These are phyloP conservation scores for Tromatobia lineatoria DNA, from an alignment of 2,888 invertebrate species.

Conservation along the genomic window DNA sequence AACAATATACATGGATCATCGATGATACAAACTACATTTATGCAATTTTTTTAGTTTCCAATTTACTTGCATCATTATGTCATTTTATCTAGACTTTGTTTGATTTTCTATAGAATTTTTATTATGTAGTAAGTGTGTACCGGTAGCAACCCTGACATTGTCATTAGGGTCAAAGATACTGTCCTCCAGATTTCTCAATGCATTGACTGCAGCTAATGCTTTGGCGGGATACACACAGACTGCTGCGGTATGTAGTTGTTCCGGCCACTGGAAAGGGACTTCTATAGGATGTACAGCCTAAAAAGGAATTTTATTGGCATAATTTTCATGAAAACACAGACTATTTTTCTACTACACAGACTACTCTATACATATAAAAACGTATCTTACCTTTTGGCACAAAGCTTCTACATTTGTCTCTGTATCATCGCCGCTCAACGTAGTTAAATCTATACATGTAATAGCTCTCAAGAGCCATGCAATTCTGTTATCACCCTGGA, in stretches of 20 bases:
- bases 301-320: slow-evolving; percentile 47
- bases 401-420: slow-evolving; percentile 92
- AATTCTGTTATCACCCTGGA: slow-evolving; percentile 87
- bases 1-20: background rate
- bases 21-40: background rate
- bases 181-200: slow-evolving; percentile 87
- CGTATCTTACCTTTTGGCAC: slow-evolving; percentile 91
- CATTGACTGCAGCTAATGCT: slow-evolving; percentile 90
- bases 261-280: slow-evolving; percentile 79
- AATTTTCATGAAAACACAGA: background rate
- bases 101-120: background rate
- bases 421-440: slow-evolving; percentile 94
- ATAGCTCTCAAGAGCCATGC: slow-evolving; percentile 94
- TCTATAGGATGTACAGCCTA: slow-evolving; percentile 88
- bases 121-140: slow-evolving; percentile 84
- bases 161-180: slow-evolving; percentile 74
- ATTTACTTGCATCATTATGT: background rate
- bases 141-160: slow-evolving; percentile 92
- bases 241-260: slow-evolving; percentile 91
- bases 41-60: too few species aligned
- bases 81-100: background rate
- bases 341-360: background rate
- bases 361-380: background rate
- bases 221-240: slow-evolving; percentile 98
- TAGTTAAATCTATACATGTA: slow-evolving; percentile 96